Percentiles rank a stretch among this genome's conserved stretches.
These are phyloP conservation scores for Lithophane semibrunnea DNA, from an alignment of 2,888 invertebrate genomes.

Conservation along the genomic window DNA sequence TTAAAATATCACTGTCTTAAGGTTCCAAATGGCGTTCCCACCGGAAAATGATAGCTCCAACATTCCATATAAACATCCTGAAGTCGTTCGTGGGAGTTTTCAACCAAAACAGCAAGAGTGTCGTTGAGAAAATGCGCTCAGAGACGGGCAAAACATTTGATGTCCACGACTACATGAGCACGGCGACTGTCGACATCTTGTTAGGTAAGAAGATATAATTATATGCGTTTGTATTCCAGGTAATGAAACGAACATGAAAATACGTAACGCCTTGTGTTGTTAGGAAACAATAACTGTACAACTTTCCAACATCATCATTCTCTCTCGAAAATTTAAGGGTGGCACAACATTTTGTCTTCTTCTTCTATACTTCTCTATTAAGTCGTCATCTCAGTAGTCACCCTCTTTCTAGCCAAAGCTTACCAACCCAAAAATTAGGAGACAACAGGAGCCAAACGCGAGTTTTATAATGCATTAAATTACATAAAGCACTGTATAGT, in stretches of 20 bases:
- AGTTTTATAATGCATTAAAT: no score
- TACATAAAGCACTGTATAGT: no score
- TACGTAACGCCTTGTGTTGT: neutral
- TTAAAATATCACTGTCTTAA: conserved; percentile 67
- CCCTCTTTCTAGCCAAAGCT: neutral
- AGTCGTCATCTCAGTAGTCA: neutral
- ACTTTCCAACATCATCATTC: neutral
- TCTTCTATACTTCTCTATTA: neutral
- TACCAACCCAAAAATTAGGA: neutral
- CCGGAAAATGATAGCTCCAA: conserved; percentile 95
- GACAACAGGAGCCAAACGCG: no score
- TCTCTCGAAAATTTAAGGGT: neutral
- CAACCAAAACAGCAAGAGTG: conserved; percentile 93
- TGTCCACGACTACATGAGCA: conserved; percentile 94
- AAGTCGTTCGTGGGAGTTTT: conserved; percentile 95
- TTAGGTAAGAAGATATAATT: conserved; percentile 84
- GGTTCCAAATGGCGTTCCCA: conserved; percentile 95
- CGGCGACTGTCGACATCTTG: conserved; percentile 94
- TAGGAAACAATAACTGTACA: neutral
- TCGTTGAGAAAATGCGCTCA: conserved; percentile 92
- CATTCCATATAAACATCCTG: conserved; percentile 95
- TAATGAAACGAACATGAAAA: neutral
- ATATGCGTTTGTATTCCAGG: neutral
- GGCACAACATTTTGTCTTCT: neutral
- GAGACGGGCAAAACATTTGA: conserved; percentile 93